These are phyloP conservation scores for Pandemis heparana DNA, from an alignment of 2,888 invertebrate species.

Conservation along the genomic window DNA sequence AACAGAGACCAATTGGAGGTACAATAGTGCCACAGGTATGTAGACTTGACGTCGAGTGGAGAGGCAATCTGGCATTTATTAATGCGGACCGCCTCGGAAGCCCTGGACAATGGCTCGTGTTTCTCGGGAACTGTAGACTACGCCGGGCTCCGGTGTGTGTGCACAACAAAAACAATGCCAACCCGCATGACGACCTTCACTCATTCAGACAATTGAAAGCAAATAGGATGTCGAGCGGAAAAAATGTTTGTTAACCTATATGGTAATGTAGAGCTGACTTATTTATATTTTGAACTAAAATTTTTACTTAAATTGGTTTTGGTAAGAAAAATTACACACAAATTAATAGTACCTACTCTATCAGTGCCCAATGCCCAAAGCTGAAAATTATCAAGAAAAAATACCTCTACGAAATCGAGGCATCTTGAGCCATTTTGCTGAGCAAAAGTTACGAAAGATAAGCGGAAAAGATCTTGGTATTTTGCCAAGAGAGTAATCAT, in stretches of 20 bases:
- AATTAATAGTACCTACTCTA: background rate
- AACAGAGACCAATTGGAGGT: slow-evolving; percentile 45
- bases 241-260: slow-evolving; percentile 4
- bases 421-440: slow-evolving; percentile 60
- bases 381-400: slow-evolving; percentile 46
- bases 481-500: slow-evolving; percentile 80
- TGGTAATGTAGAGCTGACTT: background rate
- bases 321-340: background rate
- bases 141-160: slow-evolving; percentile 55
- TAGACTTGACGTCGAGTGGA: slow-evolving; percentile 51
- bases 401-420: slow-evolving; percentile 52
- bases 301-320: background rate
- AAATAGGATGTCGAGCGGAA: slow-evolving; percentile 47
- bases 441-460: slow-evolving; percentile 76
- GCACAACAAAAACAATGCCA: slow-evolving; percentile 61
- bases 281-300: background rate
- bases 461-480: slow-evolving; percentile 76
- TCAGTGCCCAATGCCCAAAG: slow-evolving; percentile 24
- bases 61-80: slow-evolving; percentile 68
- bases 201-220: slow-evolving; percentile 67
- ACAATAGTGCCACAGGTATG: slow-evolving; percentile 45
- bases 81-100: slow-evolving; percentile 67
- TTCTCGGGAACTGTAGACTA: slow-evolving; percentile 63
- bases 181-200: slow-evolving; percentile 61
- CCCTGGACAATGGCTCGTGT: slow-evolving; percentile 66